phyloP scores from a whole-genome alignment of 2,888 invertebrate species.

The Campaea margaritaria region DNA sequence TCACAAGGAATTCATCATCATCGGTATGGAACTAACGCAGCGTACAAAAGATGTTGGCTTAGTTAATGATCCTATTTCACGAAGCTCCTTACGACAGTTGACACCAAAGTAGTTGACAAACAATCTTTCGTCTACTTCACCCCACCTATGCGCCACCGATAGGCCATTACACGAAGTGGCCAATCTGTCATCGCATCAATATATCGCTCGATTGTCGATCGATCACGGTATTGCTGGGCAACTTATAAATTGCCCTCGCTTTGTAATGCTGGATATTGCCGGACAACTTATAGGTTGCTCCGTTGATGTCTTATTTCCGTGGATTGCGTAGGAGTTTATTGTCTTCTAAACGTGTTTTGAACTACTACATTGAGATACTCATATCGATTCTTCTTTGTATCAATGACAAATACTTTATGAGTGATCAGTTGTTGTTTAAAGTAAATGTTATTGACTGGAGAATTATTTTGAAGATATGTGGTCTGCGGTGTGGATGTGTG shows the following conservation, averaged over 20 bases:
- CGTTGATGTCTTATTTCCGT: slow-evolving; percentile 32
- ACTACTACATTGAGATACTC: slow-evolving; percentile 9
- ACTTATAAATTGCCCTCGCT: slow-evolving; percentile 37
- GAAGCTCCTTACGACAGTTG: not conserved
- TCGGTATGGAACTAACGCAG: too few relatives aligned
- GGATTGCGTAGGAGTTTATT: slow-evolving; percentile 27
- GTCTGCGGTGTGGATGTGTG: too few relatives aligned
- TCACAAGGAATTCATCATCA: too few relatives aligned
- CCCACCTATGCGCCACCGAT: slow-evolving; percentile 32
- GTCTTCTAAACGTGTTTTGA: slow-evolving; percentile 27
- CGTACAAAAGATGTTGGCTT: too few relatives aligned
- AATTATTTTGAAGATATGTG: too few relatives aligned
- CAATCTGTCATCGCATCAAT: slow-evolving; percentile 59
- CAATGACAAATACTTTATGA: not conserved
- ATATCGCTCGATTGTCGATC: slow-evolving; percentile 40
- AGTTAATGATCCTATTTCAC: too few relatives aligned
- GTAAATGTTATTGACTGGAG: too few relatives aligned
- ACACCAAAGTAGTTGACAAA: not conserved
- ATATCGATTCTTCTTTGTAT: not conserved
- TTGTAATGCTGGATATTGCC: slow-evolving; percentile 45
- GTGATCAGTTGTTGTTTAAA: not conserved
- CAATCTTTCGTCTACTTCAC: slow-evolving; percentile 27
- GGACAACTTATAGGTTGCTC: slow-evolving; percentile 41
- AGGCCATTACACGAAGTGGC: slow-evolving; percentile 52
- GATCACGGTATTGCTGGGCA: slow-evolving; percentile 54